A percentile compares a stretch with the other conserved stretches of the same genome.
These are phyloP conservation scores for Eucriotettix oculatus DNA, from an alignment of 2,888 invertebrate genomes.

Conservation along the genomic window DNA sequence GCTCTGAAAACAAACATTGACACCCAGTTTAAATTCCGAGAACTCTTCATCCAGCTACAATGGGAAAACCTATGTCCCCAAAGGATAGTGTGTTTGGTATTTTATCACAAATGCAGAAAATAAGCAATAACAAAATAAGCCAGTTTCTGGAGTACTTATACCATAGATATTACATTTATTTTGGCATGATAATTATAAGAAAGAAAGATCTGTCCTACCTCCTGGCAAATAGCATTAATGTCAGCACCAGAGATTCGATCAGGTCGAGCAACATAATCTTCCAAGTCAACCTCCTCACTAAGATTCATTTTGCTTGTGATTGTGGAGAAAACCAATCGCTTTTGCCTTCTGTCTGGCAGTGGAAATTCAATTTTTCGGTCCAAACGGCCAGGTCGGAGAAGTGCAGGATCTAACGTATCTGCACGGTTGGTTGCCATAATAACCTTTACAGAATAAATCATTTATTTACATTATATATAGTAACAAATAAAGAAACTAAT, in stretches of 20 bases:
- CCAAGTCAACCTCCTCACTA: slow-evolving; percentile 95
- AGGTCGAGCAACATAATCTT: slow-evolving; percentile 96
- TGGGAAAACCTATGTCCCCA: too few relatives aligned
- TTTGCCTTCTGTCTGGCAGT: slow-evolving; percentile 74
- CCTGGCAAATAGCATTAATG: slow-evolving; percentile 99
- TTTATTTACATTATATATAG: too few relatives aligned
- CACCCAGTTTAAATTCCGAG: too few relatives aligned
- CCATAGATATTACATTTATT: too few relatives aligned
- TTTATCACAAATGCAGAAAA: too few relatives aligned
- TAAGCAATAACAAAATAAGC: too few relatives aligned
- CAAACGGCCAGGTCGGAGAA: slow-evolving; percentile 84
- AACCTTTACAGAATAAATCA: slow-evolving; percentile 22
- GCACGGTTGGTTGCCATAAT: slow-evolving; percentile 96
- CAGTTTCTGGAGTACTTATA: too few relatives aligned
- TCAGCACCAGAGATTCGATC: slow-evolving; percentile 99
- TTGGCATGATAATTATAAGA: background rate
- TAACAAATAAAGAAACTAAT: too few relatives aligned
- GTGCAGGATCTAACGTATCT: slow-evolving; percentile 95
- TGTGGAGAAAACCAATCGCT: slow-evolving; percentile 93
- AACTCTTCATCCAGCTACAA: too few relatives aligned
- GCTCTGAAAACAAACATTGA: too few relatives aligned
- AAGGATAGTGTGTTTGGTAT: too few relatives aligned
- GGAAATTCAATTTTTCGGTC: slow-evolving; percentile 99
- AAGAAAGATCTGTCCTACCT: slow-evolving; percentile 29
- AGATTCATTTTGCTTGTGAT: slow-evolving; percentile 95